Conservation (phyloP, 2,888 invertebrate genomes). For the Agelastica alni region DNA sequence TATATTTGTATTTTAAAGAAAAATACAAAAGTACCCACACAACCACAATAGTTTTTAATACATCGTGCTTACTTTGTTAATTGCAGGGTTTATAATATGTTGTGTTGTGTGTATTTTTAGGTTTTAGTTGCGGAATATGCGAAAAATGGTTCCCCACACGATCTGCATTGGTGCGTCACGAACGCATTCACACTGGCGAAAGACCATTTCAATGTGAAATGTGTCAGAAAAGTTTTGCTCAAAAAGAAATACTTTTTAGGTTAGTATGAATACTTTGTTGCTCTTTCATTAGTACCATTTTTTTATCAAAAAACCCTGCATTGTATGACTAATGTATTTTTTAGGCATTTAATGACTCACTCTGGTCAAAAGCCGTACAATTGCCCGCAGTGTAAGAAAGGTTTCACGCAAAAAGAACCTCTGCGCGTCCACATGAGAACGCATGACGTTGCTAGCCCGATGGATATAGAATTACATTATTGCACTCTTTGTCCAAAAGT, state of each 20-base stretch:
- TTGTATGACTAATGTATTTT: neutral
- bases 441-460: slow-evolving; percentile 59
- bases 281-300: no score
- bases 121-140: slow-evolving; percentile 65
- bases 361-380: slow-evolving; percentile 68
- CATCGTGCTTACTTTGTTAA: no score
- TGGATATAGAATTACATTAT: slow-evolving; percentile 65
- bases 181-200: slow-evolving; percentile 69
- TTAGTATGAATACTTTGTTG: no score
- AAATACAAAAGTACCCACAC: no score
- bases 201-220: slow-evolving; percentile 60
- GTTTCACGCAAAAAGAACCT: slow-evolving; percentile 73
- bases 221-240: slow-evolving; percentile 71
- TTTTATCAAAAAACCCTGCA: no score
- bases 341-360: slow-evolving; percentile 64
- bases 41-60: no score
- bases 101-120: no score
- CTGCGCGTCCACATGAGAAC: slow-evolving; percentile 66
- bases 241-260: slow-evolving; percentile 68
- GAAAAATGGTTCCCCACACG: slow-evolving; percentile 70
- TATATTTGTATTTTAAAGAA: no score
- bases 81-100: no score
- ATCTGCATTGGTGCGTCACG: slow-evolving; percentile 71
- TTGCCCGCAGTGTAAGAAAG: slow-evolving; percentile 68
- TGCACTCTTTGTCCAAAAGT: slow-evolving; percentile 70